Conservation (phyloP, 2,888 invertebrate genomes). For the Drosophila acutilabella region DNA sequence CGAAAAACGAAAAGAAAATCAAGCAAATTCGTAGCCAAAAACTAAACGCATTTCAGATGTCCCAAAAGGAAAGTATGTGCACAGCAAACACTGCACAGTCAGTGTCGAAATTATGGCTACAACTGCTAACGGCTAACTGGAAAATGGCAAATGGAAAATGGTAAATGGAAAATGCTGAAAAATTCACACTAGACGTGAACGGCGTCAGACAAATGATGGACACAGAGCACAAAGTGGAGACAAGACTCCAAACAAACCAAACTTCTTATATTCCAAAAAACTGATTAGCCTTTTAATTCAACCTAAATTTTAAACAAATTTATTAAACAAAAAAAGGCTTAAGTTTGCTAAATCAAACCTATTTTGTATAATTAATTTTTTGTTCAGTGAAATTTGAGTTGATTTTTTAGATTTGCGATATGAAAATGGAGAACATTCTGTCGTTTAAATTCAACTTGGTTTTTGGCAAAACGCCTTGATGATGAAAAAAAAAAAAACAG, state of each 20-base stretch:
- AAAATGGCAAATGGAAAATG: slow-evolving; percentile 38
- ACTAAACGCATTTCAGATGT: slow-evolving; percentile 43
- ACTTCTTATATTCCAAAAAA: slow-evolving; percentile 27
- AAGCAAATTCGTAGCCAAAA: slow-evolving; percentile 25
- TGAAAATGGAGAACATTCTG: not conserved
- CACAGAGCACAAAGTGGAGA: slow-evolving; percentile 10
- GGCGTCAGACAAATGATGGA: slow-evolving; percentile 19
- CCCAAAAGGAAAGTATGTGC: slow-evolving; percentile 34
- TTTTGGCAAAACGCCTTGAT: slow-evolving; percentile 68
- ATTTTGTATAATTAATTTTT: not conserved
- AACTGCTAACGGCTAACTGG: slow-evolving; percentile 12
- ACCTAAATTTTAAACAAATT: not conserved
- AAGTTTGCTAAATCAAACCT: not conserved
- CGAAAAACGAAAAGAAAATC: slow-evolving; percentile 15
- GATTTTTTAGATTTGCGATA: slow-evolving; percentile 16
- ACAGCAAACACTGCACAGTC: slow-evolving; percentile 42
- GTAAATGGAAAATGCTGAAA: slow-evolving; percentile 29
- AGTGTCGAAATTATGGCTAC: slow-evolving; percentile 75
- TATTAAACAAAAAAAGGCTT: not conserved
- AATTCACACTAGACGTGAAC: slow-evolving; percentile 51
- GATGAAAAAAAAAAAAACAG: slow-evolving; percentile 10
- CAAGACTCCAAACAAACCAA: slow-evolving; percentile 27
- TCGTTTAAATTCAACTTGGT: slow-evolving; percentile 13
- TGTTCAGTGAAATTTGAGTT: not conserved
- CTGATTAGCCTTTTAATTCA: slow-evolving; percentile 14